Evolutionary conservation across 2,113 vertebrate genomes (phyloP).

Genomic region (Notechis scutatus): DNA sequence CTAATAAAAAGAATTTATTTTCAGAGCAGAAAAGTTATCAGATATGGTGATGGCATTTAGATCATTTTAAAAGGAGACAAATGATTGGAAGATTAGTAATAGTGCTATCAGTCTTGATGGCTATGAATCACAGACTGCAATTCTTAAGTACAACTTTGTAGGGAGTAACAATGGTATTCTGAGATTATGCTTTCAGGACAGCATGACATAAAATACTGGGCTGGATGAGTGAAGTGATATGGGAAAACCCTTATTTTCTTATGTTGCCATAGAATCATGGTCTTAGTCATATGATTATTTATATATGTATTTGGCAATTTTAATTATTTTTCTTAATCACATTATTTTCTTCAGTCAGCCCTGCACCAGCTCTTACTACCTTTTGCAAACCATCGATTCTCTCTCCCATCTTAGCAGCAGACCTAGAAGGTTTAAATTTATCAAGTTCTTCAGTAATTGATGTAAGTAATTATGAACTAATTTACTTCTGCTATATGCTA

Average conservation of each 20-base stretch:
- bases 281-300: conserved; percentile 44
- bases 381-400: conserved; percentile 67
- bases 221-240: background rate
- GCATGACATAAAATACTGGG: background rate
- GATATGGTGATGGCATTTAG: background rate
- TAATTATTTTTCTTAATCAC: conserved; percentile 35
- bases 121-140: background rate
- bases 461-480: conserved; percentile 70
- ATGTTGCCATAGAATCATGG: background rate
- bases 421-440: conserved; percentile 89
- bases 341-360: conserved; percentile 67
- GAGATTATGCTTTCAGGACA: background rate
- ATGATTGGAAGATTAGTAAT: background rate
- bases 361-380: conserved; percentile 56
- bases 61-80: background rate
- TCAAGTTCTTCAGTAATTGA: conserved; percentile 75
- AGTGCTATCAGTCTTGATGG: background rate
- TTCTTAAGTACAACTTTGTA: background rate
- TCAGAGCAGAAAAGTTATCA: background rate
- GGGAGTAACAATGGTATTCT: background rate
- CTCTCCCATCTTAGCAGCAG: conserved; percentile 79
- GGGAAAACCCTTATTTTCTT: background rate
- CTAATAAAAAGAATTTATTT: background rate
- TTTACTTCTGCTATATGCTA: background rate
- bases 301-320: conserved; percentile 22